Evolutionary conservation across 2,113 vertebrate genomes (phyloP).

Genomic region (Xyliphius kryptos): DNA sequence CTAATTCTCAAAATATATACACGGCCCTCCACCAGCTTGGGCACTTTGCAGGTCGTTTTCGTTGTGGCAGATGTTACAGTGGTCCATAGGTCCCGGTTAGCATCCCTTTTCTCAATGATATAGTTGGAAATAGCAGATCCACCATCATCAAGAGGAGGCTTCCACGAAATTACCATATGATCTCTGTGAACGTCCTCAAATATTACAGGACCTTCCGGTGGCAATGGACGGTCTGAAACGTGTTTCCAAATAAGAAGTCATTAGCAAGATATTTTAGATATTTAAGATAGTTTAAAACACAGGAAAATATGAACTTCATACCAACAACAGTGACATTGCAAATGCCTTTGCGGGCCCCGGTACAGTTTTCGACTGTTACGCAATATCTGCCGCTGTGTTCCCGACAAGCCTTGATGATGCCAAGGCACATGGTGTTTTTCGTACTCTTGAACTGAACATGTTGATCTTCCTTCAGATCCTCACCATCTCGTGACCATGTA

Average conservation of each 20-base stretch:
- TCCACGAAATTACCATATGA: constrained; percentile 92
- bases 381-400: constrained; percentile 87
- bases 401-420: constrained; percentile 79
- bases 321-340: constrained; percentile 88
- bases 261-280: too few relatives aligned
- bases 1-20: constrained; percentile 89
- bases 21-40: constrained; percentile 86
- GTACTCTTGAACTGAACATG: constrained; percentile 82
- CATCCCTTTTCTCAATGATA: constrained; percentile 88
- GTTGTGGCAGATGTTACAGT: constrained; percentile 85
- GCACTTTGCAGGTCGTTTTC: constrained; percentile 88
- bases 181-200: constrained; percentile 95
- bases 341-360: constrained; percentile 86
- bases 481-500: constrained; percentile 80
- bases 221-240: constrained; percentile 81
- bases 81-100: constrained; percentile 86
- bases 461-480: constrained; percentile 76
- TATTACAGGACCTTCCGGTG: constrained; percentile 87
- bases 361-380: constrained; percentile 88
- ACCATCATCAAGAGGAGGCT: constrained; percentile 90
- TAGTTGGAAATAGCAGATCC: constrained; percentile 91
- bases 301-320: constrained; percentile 58
- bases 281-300: neutral
- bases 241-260: too few relatives aligned
- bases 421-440: constrained; percentile 76